Evolutionary conservation across 1,140 invertebrate species (phyloP).

Genomic region (Trissolcus basalis): DNA sequence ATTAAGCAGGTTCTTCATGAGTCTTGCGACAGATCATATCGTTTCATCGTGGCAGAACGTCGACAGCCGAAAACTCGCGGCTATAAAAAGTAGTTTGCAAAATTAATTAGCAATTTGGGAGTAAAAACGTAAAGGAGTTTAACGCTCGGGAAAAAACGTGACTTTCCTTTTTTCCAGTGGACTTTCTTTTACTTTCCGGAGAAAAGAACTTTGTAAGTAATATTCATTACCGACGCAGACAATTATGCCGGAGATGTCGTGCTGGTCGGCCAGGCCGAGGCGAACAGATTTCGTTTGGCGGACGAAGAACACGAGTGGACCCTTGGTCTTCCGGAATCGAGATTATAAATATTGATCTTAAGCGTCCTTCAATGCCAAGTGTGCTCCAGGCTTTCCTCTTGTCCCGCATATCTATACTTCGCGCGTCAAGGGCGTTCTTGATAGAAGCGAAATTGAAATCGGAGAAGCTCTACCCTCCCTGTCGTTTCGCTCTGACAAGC

Average conservation of each 20-base stretch:
- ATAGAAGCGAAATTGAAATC: constrained; percentile 73
- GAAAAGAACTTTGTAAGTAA: constrained; percentile 49
- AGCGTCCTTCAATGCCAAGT: constrained; percentile 71
- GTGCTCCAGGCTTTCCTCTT: constrained; percentile 68
- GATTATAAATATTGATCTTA: constrained; percentile 76
- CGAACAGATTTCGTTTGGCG: constrained; percentile 61
- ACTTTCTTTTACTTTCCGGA: constrained; percentile 12
- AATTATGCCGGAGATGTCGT: constrained; percentile 35
- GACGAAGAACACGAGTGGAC: constrained; percentile 58
- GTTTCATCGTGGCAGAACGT: constrained; percentile 38
- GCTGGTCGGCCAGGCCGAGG: constrained; percentile 27
- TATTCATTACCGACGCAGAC: constrained; percentile 52
- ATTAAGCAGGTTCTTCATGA: constrained; percentile 4
- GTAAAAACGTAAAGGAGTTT: constrained; percentile 25
- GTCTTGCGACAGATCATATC: constrained; percentile 28
- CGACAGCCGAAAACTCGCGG: constrained; percentile 9
- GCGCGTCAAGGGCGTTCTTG: constrained; percentile 69
- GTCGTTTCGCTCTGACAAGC: constrained; percentile 53
- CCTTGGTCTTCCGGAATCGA: constrained; percentile 70
- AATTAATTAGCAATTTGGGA: constrained; percentile 52
- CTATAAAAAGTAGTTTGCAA: constrained; percentile 45
- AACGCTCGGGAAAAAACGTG: constrained; percentile 15
- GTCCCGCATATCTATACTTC: constrained; percentile 71
- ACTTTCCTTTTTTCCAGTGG: constrained; percentile 9
- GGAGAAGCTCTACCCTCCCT: constrained; percentile 59